Base-by-base conservation (phyloP, 2,888 invertebrate species). In the Pterostichus madidus region DNA sequence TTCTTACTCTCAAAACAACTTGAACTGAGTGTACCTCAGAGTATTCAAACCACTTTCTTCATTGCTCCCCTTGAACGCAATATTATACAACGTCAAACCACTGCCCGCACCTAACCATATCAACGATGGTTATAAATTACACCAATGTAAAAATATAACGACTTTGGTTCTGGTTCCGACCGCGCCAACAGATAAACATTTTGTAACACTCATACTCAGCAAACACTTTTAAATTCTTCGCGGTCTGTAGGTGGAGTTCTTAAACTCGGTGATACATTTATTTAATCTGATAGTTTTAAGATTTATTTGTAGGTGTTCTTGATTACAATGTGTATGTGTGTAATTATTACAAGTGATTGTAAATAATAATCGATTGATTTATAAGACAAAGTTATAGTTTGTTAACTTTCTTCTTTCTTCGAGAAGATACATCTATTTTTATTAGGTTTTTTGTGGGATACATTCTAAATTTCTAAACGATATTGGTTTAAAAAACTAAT, bases 81-180 rank as follows among this genome's bases (percentile, higher is more conserved):
- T 52, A 13, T 56, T 56, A 56, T 56, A 56, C 56, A 56, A 56
- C 56, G 13, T 56, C 52, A 13, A 52, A 52, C n/a, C 13, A 56
- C 5, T 17, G 49, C 17, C 56, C 56, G 24, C 56, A 17, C 56
- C 56, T 56, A 56, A 52, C 5, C 10, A 10, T 52, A 52, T 17
- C 17, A 56, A 13, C 49, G 13, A 49, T 13, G 13, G 56, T 13
- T 8, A 71, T 71, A 71, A 71, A 71, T 71, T 44, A 71, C 11
- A 71, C 5, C 31, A 39, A 17, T 71, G 44, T 71, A 71, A 71
- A 71, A 71, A 71, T 71, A 13, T 46, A 71, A 46, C 44, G 68
- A 56, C 56, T 56, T 17, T 56, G 17, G 17, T 56, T 56, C 49
- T n/a, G 39, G 8, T 8, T 39, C 7, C 5, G 39, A 5, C 39